phyloP scores from a whole-genome alignment of 2,113 vertebrate species.

The Calyptomena viridis region DNA sequence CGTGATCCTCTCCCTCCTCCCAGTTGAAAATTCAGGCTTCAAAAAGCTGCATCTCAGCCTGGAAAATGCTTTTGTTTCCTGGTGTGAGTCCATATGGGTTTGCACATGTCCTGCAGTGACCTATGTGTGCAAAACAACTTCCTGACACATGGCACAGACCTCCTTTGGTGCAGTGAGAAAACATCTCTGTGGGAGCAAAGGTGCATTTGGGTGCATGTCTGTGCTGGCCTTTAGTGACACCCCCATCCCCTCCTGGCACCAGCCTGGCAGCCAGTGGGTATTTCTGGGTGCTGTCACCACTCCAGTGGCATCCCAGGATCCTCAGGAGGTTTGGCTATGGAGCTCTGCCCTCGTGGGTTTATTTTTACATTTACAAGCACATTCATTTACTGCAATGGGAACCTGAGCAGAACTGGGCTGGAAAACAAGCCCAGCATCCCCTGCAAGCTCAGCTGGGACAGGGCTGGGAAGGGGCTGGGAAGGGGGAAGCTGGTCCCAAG shows the following conservation, averaged over 20 bases:
- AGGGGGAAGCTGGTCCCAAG: neutral
- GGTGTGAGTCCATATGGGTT: neutral
- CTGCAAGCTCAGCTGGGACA: neutral
- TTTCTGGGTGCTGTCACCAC: neutral
- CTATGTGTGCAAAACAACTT: neutral
- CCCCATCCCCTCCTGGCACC: neutral
- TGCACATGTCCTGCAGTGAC: neutral
- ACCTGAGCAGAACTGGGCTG: neutral
- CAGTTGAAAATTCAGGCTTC: neutral
- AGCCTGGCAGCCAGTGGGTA: neutral
- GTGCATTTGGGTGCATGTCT: neutral
- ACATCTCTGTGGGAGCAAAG: neutral
- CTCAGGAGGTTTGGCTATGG: neutral
- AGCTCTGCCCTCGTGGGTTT: slow-evolving; percentile 7
- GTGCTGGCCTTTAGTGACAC: neutral
- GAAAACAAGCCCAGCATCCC: neutral
- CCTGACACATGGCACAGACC: too few species aligned
- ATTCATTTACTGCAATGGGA: neutral
- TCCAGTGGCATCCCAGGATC: slow-evolving; percentile 22
- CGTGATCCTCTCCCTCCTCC: neutral
- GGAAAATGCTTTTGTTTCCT: neutral
- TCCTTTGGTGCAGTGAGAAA: neutral
- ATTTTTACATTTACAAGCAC: slow-evolving; percentile 66
- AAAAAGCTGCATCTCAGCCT: neutral
- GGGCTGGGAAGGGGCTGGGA: neutral